Conservation (phyloP, 2,888 invertebrate genomes). For the Petrolisthes manimaculis region DNA sequence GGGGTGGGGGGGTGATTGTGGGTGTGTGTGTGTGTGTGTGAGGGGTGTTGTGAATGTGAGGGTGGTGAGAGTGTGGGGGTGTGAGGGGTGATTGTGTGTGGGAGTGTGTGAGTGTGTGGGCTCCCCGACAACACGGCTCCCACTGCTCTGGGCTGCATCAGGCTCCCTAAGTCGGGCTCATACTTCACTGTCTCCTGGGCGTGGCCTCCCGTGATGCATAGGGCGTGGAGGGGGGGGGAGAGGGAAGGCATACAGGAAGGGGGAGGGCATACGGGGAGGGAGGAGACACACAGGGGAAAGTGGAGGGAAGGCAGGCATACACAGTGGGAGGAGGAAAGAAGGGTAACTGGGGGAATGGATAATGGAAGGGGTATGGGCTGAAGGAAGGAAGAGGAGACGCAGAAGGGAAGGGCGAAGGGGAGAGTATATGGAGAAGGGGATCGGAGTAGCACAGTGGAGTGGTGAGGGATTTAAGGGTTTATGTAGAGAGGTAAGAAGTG, state of each 20-base stretch:
- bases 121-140: slow-evolving; percentile 25
- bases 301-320: neutral
- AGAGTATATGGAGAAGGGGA: neutral
- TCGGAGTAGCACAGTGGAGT: neutral
- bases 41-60: neutral
- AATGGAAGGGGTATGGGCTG: neutral
- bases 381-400: neutral
- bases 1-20: neutral
- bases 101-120: neutral
- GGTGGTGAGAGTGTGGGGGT: neutral
- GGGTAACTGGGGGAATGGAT: neutral
- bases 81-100: neutral
- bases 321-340: neutral
- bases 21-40: neutral
- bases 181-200: slow-evolving; percentile 33
- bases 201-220: slow-evolving; percentile 29
- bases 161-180: slow-evolving; percentile 19
- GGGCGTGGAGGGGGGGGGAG: neutral
- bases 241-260: neutral
- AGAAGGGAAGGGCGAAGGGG: neutral
- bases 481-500: slow-evolving; percentile 3
- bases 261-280: neutral
- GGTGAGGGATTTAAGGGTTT: neutral
- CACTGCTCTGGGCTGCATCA: neutral
- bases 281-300: neutral